These are phyloP conservation scores for Boulengeromyrus knoepffleri DNA, from an alignment of 2,113 vertebrate species.

Conservation along the genomic window DNA sequence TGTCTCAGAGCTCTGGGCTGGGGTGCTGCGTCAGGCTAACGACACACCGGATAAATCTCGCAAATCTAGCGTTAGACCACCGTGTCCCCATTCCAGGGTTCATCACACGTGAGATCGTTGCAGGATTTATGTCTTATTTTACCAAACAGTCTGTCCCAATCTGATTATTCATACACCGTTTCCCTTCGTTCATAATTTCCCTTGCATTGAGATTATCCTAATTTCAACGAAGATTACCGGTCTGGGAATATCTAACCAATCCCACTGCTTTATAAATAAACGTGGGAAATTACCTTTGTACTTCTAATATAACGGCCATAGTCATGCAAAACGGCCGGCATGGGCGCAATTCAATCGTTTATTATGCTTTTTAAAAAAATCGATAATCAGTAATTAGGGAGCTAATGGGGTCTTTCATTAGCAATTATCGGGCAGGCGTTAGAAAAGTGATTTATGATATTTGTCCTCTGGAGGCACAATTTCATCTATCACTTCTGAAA, in stretches of 20 bases:
- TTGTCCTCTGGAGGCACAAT: conserved; percentile 28
- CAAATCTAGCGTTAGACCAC: background rate
- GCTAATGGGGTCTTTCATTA: background rate
- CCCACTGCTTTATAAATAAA: background rate
- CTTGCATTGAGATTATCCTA: background rate
- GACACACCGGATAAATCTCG: background rate
- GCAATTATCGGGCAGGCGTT: background rate
- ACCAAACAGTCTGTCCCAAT: background rate
- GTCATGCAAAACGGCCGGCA: background rate
- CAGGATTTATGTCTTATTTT: background rate
- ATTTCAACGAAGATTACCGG: background rate
- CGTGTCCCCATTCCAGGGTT: background rate
- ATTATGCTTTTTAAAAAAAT: background rate
- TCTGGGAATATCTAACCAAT: background rate
- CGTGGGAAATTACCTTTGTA: background rate
- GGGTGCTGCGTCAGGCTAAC: background rate
- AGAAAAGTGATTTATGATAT: conserved; percentile 42
- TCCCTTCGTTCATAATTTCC: background rate
- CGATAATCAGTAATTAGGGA: background rate
- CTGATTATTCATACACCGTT: background rate
- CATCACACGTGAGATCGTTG: background rate
- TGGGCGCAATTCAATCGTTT: background rate
- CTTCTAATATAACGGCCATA: background rate
- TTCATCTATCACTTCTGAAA: conserved; percentile 23
- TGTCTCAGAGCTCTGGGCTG: background rate